Base-by-base conservation (phyloP, 2,888 invertebrate genomes). In the Sabatieria punctata region DNA sequence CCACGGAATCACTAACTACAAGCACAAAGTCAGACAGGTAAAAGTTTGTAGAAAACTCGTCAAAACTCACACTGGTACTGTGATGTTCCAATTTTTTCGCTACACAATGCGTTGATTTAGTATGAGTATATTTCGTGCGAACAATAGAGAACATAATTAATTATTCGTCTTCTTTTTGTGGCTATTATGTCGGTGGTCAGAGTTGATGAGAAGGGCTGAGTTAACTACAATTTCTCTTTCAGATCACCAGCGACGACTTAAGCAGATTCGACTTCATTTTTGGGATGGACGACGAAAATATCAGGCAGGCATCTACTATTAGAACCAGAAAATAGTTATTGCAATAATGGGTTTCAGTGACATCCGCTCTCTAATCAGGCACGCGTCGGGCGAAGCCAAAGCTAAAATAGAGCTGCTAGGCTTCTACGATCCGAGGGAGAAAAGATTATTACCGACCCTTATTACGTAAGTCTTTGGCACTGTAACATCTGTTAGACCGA, bases 251-350 rank as follows among this genome's bases (percentile, higher is more conserved):
- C 36, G 72, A 75, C 19, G 91, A 93, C 64, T 91, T 85, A 59
- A 65, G 72, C 11, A 70, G 75, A 13, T 93, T 80, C 66, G 81
- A 89, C 67, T 84, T 77, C 65, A 88, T 93, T 57, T 85, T 93
- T 71, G 91, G 89, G 6, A 91, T 91, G 89, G 93, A 93, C 65
- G 75, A 83, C 47, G 77, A 77, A 15, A 93, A 91, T 64, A 85
- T 91, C 70, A 56, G 58, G n/a, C n/a, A n/a, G n/a, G n/a, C n/a
- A n/a, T n/a, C n/a, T n/a, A n/a, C n/a, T n/a, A n/a, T n/a, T n/a
- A n/a, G n/a, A n/a, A n/a, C n/a, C n/a, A n/a, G n/a, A n/a, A n/a
- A n/a, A n/a, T n/a, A n/a, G n/a, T n/a, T n/a, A n/a, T n/a, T n/a
- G n/a, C n/a, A n/a, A n/a, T n/a, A n/a, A n/a, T n/a, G n/a, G n/a